These are phyloP conservation scores for Euleptes europaea DNA, from an alignment of 2,113 vertebrate genomes.

Conservation along the genomic window DNA sequence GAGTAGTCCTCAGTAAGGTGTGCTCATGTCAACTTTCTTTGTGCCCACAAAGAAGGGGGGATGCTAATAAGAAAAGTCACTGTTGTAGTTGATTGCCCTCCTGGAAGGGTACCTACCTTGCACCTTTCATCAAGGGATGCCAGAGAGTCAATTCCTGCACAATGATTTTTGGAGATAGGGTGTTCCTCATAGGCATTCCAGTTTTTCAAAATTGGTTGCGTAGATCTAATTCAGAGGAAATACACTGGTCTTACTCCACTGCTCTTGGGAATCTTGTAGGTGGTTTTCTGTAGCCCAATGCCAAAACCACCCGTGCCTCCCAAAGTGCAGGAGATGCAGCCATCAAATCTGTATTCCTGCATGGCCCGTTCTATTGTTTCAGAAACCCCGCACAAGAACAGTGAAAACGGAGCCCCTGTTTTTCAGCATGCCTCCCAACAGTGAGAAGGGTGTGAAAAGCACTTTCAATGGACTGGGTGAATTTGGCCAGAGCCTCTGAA, in stretches of 20 bases:
- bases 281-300: background rate
- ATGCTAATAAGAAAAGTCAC: constrained; percentile 28
- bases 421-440: no score
- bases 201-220: background rate
- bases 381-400: no score
- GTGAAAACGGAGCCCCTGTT: no score
- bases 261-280: background rate
- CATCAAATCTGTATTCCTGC: no score
- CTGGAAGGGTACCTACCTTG: constrained; percentile 22
- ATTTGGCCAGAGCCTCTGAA: background rate
- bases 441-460: no score
- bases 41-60: constrained; percentile 48
- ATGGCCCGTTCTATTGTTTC: no score
- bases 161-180: no score
- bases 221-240: background rate
- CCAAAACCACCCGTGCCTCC: no score
- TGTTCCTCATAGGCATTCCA: no score
- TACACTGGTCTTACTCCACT: no score
- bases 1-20: constrained; percentile 33
- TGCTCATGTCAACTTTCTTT: constrained; percentile 49
- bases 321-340: no score
- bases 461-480: no score
- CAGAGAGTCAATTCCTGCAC: background rate
- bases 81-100: constrained; percentile 47
- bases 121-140: constrained; percentile 48